phyloP scores from a whole-genome alignment of 1,140 invertebrate genomes.

The Drosophila miranda region DNA sequence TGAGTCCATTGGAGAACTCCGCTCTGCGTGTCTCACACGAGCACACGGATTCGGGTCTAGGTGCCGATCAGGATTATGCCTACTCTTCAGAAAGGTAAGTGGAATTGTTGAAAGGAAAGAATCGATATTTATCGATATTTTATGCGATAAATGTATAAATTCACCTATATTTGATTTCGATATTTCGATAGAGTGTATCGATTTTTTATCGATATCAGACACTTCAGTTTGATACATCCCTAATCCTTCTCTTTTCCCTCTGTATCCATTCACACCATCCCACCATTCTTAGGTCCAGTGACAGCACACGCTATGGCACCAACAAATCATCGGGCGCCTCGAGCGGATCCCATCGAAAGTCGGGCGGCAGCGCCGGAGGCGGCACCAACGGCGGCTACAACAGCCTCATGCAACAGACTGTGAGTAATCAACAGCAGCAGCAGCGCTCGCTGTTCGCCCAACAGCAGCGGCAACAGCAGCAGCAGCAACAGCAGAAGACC shows the following conservation, averaged over 20 bases:
- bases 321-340: slow-evolving; percentile 82
- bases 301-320: slow-evolving; percentile 81
- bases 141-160: too few relatives aligned
- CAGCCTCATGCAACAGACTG: slow-evolving; percentile 82
- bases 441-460: slow-evolving; percentile 73
- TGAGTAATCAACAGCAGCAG: slow-evolving; percentile 82
- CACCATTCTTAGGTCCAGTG: slow-evolving; percentile 66
- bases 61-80: slow-evolving; percentile 87
- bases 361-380: slow-evolving; percentile 51
- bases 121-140: not conserved
- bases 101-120: not conserved
- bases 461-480: slow-evolving; percentile 65
- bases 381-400: slow-evolving; percentile 71
- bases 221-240: not conserved
- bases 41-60: slow-evolving; percentile 87
- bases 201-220: too few relatives aligned
- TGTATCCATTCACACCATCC: not conserved
- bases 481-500: slow-evolving; percentile 68
- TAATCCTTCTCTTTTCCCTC: not conserved
- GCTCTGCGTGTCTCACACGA: slow-evolving; percentile 86
- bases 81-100: slow-evolving; percentile 85
- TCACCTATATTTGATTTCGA: too few relatives aligned
- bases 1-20: slow-evolving; percentile 82
- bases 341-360: slow-evolving; percentile 80
- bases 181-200: too few relatives aligned